These are phyloP conservation scores for Clitarchus hookeri DNA, from an alignment of 2,888 invertebrate genomes.

Conservation along the genomic window DNA sequence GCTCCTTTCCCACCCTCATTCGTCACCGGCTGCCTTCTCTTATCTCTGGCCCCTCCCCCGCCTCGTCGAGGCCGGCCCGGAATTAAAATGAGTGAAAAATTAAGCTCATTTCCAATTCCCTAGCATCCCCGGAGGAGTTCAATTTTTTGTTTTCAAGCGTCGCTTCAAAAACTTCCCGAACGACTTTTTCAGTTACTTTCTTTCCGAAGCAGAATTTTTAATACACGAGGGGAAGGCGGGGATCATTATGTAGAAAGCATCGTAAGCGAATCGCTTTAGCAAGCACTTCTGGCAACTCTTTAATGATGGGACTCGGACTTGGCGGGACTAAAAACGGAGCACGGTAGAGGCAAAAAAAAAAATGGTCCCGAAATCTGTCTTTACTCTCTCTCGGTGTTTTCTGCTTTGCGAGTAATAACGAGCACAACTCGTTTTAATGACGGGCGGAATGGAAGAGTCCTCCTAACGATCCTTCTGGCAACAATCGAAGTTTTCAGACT, in stretches of 20 bases:
- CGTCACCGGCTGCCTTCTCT: background rate
- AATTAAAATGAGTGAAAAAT: constrained; percentile 14
- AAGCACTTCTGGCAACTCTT: constrained; percentile 14
- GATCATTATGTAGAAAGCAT: constrained; percentile 2
- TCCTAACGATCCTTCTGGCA: constrained; percentile 14
- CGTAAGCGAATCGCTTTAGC: constrained; percentile 14
- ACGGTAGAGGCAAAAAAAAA: background rate
- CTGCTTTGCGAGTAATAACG: background rate
- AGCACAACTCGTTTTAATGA: constrained; percentile 2
- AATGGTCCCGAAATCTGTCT: background rate
- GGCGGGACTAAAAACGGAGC: background rate
- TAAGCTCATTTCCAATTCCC: background rate
- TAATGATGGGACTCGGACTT: background rate
- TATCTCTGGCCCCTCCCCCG: background rate
- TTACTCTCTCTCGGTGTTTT: background rate
- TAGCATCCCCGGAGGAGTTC: background rate
- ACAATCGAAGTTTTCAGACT: constrained; percentile 14
- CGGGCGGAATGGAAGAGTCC: background rate
- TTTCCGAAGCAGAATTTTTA: constrained; percentile 10
- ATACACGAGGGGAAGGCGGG: background rate
- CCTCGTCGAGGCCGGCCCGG: background rate
- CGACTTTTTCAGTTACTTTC: constrained; percentile 9
- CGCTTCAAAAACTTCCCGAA: background rate
- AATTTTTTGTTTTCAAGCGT: background rate
- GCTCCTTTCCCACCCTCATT: background rate